Conservation (phyloP, 1,140 invertebrate species). For the Tetragnatha versicolor region DNA sequence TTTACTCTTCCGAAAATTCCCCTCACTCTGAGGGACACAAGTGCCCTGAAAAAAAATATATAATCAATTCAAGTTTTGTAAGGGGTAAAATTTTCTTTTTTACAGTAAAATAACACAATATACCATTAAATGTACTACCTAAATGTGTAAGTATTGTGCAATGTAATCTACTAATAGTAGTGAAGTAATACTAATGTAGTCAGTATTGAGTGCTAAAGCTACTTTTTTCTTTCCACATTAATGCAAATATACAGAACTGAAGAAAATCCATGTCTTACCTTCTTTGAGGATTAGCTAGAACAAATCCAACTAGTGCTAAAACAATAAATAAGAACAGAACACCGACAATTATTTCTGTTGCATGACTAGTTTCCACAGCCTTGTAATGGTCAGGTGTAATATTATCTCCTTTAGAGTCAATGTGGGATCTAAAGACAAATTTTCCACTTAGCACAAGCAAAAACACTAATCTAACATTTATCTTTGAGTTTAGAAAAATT, state of each 20-base stretch:
- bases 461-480: no score
- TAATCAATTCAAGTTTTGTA: neutral
- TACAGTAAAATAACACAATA: neutral
- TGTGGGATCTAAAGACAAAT: no score
- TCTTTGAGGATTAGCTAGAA: constrained; percentile 28
- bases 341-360: constrained; percentile 15
- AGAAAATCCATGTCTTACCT: constrained; percentile 14
- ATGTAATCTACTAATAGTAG: neutral
- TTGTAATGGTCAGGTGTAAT: neutral
- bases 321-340: constrained; percentile 1
- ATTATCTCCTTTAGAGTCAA: neutral
- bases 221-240: neutral
- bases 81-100: neutral
- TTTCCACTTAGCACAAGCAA: no score
- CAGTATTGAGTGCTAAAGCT: neutral
- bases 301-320: neutral
- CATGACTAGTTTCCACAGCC: neutral
- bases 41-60: neutral
- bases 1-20: constrained; percentile 15
- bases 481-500: no score
- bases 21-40: neutral
- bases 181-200: neutral
- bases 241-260: neutral
- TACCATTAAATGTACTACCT: neutral
- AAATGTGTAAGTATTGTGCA: neutral